These are phyloP conservation scores for Ectemnius cavifrons DNA, from an alignment of 2,888 invertebrate genomes.

Conservation along the genomic window DNA sequence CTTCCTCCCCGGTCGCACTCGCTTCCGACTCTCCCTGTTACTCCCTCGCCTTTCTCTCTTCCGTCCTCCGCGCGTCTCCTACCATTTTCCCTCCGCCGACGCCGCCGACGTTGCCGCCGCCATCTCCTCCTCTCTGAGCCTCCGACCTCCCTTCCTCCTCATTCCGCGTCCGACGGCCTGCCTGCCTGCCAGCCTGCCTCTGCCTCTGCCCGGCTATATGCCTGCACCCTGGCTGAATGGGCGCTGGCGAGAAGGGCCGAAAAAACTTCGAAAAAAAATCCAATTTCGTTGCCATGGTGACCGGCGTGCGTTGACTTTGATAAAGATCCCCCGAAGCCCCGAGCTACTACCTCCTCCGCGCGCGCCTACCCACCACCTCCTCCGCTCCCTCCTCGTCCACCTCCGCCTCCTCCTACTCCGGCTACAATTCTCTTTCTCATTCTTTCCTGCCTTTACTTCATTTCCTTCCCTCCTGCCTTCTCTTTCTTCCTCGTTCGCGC, in stretches of 20 bases:
- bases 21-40: conserved; percentile 30
- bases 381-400: conserved; percentile 30
- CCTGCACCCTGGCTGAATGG: conserved; percentile 48
- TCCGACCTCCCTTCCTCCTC: conserved; percentile 52
- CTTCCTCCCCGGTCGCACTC: conserved; percentile 40
- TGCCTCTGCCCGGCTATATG: conserved; percentile 24
- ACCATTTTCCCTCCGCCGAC: conserved; percentile 54
- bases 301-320: conserved; percentile 78
- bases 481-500: conserved; percentile 13
- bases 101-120: conserved; percentile 44
- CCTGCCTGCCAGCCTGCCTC: background rate
- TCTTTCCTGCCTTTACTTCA: background rate
- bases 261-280: conserved; percentile 77
- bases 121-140: conserved; percentile 55
- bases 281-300: conserved; percentile 78
- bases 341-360: conserved; percentile 35
- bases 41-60: conserved; percentile 38
- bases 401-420: conserved; percentile 22
- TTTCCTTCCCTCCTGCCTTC: background rate
- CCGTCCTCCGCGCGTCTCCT: conserved; percentile 36
- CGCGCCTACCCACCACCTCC: conserved; percentile 39
- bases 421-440: background rate
- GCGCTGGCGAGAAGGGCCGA: conserved; percentile 73
- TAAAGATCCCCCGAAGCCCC: conserved; percentile 74
- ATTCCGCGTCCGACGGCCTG: background rate